Conservation (phyloP, 1,140 invertebrate genomes). For the Philaenus spumarius region DNA sequence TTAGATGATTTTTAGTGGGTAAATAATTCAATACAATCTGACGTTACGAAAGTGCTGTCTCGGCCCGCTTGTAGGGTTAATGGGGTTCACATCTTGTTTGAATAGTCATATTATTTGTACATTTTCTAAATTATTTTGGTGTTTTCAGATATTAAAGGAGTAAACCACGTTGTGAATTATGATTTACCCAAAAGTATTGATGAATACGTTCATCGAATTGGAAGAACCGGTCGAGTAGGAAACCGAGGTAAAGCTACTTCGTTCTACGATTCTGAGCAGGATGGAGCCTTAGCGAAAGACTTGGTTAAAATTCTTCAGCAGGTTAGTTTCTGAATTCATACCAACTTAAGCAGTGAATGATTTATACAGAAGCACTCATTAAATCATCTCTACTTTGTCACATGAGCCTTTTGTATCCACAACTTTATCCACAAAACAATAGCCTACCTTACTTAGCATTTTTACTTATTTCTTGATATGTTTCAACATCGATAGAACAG, state of each 20-base stretch:
- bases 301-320: constrained; percentile 46
- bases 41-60: too few relatives aligned
- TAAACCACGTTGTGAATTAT: constrained; percentile 86
- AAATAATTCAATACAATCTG: too few relatives aligned
- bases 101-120: constrained; percentile 8
- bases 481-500: too few relatives aligned
- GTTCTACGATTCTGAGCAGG: constrained; percentile 66
- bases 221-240: constrained; percentile 88
- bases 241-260: constrained; percentile 84
- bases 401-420: too few relatives aligned
- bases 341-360: background rate
- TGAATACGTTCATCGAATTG: constrained; percentile 94
- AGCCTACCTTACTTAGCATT: too few relatives aligned
- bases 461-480: too few relatives aligned
- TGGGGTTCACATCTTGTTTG: too few relatives aligned
- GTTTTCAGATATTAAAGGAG: constrained; percentile 67
- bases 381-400: too few relatives aligned
- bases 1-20: too few relatives aligned
- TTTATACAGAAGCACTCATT: too few relatives aligned
- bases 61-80: too few relatives aligned
- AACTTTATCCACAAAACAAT: background rate
- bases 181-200: constrained; percentile 83
- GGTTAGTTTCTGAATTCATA: background rate
- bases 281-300: constrained; percentile 52
- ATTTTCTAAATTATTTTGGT: constrained; percentile 23